Conservation (phyloP, 2,797 vertebrate genomes). For the Toxotes lorentzi region DNA sequence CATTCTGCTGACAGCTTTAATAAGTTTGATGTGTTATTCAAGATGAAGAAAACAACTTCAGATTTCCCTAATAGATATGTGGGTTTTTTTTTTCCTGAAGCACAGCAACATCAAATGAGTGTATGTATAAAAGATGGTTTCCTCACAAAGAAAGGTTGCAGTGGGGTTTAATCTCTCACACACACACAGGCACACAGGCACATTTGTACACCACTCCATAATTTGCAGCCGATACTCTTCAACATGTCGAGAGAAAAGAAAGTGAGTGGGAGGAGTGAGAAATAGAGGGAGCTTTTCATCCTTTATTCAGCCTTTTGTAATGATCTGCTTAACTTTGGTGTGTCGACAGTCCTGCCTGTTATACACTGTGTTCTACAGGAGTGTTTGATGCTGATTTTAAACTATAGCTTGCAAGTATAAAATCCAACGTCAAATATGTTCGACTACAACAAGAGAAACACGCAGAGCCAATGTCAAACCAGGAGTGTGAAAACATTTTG, state of each 20-base stretch:
- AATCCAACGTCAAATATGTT: background rate
- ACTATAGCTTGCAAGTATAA: background rate
- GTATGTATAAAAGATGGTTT: background rate
- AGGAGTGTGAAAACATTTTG: background rate
- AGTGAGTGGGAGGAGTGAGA: slow-evolving; percentile 40
- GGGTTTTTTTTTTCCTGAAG: background rate
- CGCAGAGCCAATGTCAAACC: background rate
- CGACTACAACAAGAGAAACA: background rate
- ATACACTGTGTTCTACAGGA: background rate
- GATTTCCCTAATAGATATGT: background rate
- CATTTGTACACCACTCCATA: slow-evolving; percentile 6
- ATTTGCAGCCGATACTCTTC: slow-evolving; percentile 10
- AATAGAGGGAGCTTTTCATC: slow-evolving; percentile 37
- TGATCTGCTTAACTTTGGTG: slow-evolving; percentile 29
- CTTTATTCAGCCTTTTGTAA: slow-evolving; percentile 45
- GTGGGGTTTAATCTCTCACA: background rate
- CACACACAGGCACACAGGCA: background rate
- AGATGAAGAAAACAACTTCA: background rate
- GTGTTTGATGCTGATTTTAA: slow-evolving; percentile 2
- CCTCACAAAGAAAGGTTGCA: background rate
- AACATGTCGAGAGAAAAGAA: slow-evolving; percentile 15
- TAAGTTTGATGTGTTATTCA: background rate
- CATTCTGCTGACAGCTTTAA: background rate
- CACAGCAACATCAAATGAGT: background rate
- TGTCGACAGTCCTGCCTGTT: background rate